Evolutionary conservation across 2,113 vertebrate genomes (phyloP).

Genomic region (Arenaria interpres): DNA sequence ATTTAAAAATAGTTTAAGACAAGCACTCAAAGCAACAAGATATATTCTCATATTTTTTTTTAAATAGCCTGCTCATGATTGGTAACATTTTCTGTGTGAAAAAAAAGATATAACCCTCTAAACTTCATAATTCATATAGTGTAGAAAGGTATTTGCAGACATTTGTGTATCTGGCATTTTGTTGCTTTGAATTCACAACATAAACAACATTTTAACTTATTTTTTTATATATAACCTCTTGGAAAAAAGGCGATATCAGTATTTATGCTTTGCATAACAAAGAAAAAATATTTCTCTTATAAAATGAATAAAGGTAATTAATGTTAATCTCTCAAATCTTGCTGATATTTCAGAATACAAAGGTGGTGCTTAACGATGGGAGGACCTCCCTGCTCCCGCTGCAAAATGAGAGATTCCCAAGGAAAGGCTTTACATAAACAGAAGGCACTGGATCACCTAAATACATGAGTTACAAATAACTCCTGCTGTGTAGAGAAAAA

Average conservation of each 20-base stretch:
- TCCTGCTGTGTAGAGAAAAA: not conserved
- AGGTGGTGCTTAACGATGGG: not conserved
- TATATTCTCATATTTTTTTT: not conserved
- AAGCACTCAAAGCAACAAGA: not conserved
- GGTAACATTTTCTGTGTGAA: not conserved
- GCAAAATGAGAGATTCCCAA: not conserved
- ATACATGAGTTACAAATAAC: not conserved
- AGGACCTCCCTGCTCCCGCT: not conserved
- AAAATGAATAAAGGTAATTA: not conserved
- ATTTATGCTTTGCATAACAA: not conserved
- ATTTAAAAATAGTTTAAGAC: not conserved
- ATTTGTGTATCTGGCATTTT: not conserved
- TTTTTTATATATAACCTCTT: not conserved
- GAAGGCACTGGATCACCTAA: not conserved
- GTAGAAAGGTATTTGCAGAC: not conserved
- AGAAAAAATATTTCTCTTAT: not conserved
- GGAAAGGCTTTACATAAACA: not conserved
- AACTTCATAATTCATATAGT: not conserved
- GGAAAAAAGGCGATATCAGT: not conserved
- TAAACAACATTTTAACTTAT: not conserved
- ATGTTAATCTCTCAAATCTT: not conserved
- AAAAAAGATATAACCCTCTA: not conserved
- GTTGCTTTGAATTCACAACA: not conserved
- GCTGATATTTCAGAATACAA: not conserved
- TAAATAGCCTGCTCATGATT: not conserved